Conservation (phyloP, 2,888 invertebrate genomes). For the Ceramica pisi region DNA sequence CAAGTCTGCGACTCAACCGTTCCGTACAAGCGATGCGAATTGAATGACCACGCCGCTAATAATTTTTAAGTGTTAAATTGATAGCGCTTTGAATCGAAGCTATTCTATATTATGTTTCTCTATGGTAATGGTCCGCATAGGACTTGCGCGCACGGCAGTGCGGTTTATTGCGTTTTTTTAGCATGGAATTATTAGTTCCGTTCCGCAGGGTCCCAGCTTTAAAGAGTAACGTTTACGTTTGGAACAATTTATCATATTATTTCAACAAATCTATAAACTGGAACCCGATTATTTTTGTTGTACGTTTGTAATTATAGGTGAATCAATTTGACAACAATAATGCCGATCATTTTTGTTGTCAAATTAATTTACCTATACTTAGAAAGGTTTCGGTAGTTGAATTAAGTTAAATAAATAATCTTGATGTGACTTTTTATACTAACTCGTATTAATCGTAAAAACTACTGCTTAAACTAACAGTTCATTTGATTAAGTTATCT, state of each 20-base stretch:
- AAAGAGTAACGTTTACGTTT: background rate
- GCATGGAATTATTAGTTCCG: background rate
- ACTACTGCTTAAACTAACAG: no score
- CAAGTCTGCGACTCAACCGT: background rate
- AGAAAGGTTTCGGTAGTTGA: no score
- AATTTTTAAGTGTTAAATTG: conserved; percentile 37
- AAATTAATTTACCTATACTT: no score
- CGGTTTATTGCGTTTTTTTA: background rate
- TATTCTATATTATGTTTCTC: background rate
- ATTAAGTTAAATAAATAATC: no score
- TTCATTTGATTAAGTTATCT: no score
- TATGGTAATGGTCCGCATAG: background rate
- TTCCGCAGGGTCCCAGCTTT: background rate
- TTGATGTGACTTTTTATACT: no score
- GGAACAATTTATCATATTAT: no score
- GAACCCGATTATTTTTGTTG: no score
- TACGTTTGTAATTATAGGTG: no score
- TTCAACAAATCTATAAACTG: background rate
- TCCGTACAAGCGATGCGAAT: background rate
- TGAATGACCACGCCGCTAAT: conserved; percentile 1
- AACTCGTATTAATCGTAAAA: no score
- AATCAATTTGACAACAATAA: no score
- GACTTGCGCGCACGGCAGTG: background rate
- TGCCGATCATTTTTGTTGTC: no score
- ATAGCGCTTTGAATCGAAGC: conserved; percentile 4